phyloP scores from a whole-genome alignment of 2,113 vertebrate genomes.

The Hystrix brachyura region DNA sequence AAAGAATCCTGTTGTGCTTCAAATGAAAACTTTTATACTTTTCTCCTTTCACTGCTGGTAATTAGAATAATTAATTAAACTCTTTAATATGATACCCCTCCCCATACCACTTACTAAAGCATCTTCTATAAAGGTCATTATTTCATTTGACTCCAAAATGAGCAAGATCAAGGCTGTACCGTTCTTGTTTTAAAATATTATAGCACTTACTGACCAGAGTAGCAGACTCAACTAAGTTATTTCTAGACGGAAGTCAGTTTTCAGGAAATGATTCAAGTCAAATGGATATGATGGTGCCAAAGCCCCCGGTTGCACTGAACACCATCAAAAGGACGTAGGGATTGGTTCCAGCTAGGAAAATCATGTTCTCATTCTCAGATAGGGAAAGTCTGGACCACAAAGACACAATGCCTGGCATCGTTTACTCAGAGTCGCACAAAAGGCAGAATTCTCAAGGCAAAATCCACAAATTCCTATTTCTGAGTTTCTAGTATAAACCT shows the following conservation, averaged over 20 bases:
- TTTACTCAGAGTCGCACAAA: neutral
- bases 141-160: neutral
- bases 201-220: accelerated
- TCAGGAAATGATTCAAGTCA: neutral
- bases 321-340: accelerated
- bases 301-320: accelerated
- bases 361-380: neutral
- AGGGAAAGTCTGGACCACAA: neutral
- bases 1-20: neutral
- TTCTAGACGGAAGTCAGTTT: neutral
- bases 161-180: accelerated
- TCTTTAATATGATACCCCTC: neutral
- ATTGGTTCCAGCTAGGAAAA: neutral
- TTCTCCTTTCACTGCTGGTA: neutral
- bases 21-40: neutral
- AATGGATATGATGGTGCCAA: neutral
- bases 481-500: neutral
- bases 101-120: neutral
- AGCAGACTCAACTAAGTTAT: neutral
- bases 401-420: neutral
- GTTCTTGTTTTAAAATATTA: neutral
- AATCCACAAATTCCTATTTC: neutral
- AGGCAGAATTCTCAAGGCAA: neutral
- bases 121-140: neutral
- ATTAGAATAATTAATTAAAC: slow-evolving; percentile 58